phyloP scores from a whole-genome alignment of 2,113 vertebrate species.

The Eubucco bourcierii region DNA sequence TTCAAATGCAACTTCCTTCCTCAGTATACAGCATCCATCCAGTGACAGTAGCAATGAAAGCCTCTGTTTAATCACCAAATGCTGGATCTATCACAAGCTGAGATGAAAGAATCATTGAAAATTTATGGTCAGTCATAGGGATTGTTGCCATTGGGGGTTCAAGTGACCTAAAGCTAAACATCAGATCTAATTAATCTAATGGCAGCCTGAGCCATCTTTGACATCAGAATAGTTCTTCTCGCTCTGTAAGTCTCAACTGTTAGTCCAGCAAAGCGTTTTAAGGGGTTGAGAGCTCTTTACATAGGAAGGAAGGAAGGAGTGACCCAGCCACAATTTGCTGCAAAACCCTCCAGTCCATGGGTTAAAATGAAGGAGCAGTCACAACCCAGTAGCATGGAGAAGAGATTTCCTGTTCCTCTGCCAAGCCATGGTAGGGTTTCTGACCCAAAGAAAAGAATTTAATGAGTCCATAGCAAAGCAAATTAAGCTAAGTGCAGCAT shows the following conservation, averaged over 20 bases:
- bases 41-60: not conserved
- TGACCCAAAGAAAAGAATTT: conserved; percentile 72
- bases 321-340: not conserved
- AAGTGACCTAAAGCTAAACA: not conserved
- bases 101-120: not conserved
- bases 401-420: conserved; percentile 59
- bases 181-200: not conserved
- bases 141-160: not conserved
- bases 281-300: not conserved
- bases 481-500: conserved; percentile 74
- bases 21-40: not conserved
- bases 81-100: not conserved
- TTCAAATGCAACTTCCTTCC: not conserved
- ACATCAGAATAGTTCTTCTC: not conserved
- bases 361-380: conserved; percentile 34
- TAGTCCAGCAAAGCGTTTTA: not conserved
- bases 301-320: not conserved
- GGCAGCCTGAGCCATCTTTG: not conserved
- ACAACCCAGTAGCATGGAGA: not conserved
- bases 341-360: not conserved
- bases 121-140: not conserved
- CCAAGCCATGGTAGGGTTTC: conserved; percentile 72
- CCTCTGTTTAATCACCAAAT: not conserved
- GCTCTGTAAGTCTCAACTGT: not conserved
- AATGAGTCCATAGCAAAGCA: conserved; percentile 78